A percentile compares a stretch with the other conserved stretches of the same genome.
These are phyloP conservation scores for Campylomormyrus tamandua DNA, from an alignment of 2,113 vertebrate genomes.

Conservation along the genomic window DNA sequence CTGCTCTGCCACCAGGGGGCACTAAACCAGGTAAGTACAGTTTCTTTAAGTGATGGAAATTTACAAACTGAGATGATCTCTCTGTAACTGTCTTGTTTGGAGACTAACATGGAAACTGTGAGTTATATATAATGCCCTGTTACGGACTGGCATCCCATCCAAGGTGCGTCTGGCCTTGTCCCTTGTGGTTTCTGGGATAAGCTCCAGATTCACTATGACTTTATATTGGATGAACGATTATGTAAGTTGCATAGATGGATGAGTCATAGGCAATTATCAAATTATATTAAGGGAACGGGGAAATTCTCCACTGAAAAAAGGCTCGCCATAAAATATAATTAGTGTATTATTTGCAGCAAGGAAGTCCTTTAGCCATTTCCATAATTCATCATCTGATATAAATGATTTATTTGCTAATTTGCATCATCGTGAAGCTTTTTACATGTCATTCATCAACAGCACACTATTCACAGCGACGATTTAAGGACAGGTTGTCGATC, in stretches of 20 bases:
- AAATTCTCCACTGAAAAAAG: not conserved
- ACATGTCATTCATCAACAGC: not conserved
- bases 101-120: not conserved
- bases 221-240: not conserved
- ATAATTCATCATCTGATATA: not conserved
- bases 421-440: not conserved
- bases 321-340: not conserved
- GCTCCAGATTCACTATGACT: not conserved
- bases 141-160: not conserved
- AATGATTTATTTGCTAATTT: not conserved
- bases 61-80: not conserved
- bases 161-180: not conserved
- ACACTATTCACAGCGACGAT: not conserved
- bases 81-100: not conserved
- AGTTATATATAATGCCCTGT: not conserved
- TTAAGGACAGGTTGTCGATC: not conserved
- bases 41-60: not conserved
- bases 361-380: not conserved
- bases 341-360: not conserved
- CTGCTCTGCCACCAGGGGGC: constrained; percentile 13
- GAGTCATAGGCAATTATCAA: not conserved
- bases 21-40: constrained; percentile 30
- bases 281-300: not conserved
- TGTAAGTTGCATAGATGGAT: not conserved
- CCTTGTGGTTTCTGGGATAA: not conserved